Evolutionary conservation across 2,113 vertebrate species (phyloP), one percentile per base, ranked within the genome.

Genomic region (Myrmophylax atrothorax): DNA sequence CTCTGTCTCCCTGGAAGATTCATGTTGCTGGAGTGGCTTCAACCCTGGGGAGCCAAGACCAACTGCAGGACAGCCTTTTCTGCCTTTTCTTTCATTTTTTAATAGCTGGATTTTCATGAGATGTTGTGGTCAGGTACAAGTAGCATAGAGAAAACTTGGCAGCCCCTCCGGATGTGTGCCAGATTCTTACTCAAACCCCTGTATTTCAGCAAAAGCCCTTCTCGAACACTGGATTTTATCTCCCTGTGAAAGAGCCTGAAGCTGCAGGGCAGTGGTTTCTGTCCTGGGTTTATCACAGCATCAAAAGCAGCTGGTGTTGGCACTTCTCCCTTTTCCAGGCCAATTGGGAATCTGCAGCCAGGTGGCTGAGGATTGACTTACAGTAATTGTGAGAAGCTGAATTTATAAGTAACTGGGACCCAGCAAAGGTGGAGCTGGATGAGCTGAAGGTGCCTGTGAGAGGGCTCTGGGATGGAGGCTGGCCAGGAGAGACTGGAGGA

Each of bases 1-100:
- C 42, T 91, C 75, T 84, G 72, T 74, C 83, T 90, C 22, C 14
- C 85, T 77, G 60, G 28, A 86, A 84, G 60, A 93, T 95, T 94
- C 37, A 49, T 60, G 60, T 14, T 1, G 12, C 85, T 64, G 79
- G 76, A 26, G 76, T 67, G 10, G 83, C 73, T 56, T 55, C n/a
- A n/a, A 12, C 79, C 44, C 25, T 60, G 66, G 47, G 38, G 31
- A 94, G 16, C 18, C 10, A 67, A 84, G 37, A 7, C 47, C 9
- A 69, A 77, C 49, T 58, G 17, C 67, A 67, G 74, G 38, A 50
- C 5, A 3, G 9, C 24, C 4, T 18, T 29, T 75, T 77, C 35
- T 70, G 75, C 33, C 16, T 59, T 58, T 73, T 47, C 17, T 38
- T 10, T 82, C 20, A 3, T 7, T 42, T 92, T 62, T 69, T 63